Conservation (phyloP, 2,113 vertebrate genomes). For the Mustelus asterias region DNA sequence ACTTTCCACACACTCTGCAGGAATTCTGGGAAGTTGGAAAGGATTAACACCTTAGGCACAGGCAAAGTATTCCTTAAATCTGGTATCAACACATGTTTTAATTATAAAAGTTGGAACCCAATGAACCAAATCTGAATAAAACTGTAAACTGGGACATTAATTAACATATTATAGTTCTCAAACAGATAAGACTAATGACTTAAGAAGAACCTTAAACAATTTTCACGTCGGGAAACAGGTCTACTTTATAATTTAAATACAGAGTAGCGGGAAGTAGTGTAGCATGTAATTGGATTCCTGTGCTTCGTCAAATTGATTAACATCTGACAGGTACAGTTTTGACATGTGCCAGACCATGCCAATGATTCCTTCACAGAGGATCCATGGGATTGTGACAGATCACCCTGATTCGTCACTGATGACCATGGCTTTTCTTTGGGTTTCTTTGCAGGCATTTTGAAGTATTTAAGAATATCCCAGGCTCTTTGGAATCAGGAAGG, state of each 20-base stretch:
- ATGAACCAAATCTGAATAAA: not conserved
- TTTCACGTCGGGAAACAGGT: not conserved
- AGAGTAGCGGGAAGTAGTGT: constrained; percentile 6
- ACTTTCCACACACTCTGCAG: not conserved
- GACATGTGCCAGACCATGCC: not conserved
- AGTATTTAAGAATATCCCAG: not conserved
- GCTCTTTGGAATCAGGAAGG: not conserved
- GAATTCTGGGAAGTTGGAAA: not conserved
- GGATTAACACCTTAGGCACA: not conserved
- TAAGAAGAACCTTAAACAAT: not conserved
- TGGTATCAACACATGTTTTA: not conserved
- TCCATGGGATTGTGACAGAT: not conserved
- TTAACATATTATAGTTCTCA: not conserved
- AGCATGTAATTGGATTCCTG: constrained; percentile 24
- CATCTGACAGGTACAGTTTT: not conserved
- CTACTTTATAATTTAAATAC: constrained; percentile 4
- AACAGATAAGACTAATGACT: not conserved
- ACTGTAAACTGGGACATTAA: not conserved
- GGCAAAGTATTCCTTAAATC: not conserved
- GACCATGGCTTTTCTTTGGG: not conserved
- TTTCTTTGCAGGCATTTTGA: not conserved
- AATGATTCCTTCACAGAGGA: not conserved
- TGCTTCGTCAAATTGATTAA: not conserved
- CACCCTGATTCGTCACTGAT: not conserved
- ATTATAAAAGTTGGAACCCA: not conserved